Evolutionary conservation across 2,888 invertebrate species (phyloP).

Genomic region (Caenorhabditis afra): DNA sequence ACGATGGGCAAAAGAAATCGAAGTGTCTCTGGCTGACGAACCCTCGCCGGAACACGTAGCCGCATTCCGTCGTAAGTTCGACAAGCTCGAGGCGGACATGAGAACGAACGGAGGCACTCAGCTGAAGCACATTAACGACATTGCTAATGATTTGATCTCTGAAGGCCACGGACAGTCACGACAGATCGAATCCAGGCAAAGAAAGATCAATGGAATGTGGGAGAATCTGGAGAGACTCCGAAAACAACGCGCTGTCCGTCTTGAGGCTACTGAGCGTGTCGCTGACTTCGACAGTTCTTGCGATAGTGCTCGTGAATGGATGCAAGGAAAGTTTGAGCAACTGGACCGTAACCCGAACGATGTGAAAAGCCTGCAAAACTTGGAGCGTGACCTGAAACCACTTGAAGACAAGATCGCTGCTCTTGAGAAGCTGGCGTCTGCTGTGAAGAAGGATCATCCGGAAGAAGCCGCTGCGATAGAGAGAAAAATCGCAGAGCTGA

Average conservation of each 20-base stretch:
- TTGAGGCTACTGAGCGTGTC: conserved; percentile 93
- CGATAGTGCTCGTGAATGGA: conserved; percentile 97
- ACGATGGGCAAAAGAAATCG: conserved; percentile 95
- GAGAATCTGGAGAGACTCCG: conserved; percentile 68
- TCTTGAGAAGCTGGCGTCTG: conserved; percentile 90
- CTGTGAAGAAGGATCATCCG: conserved; percentile 89
- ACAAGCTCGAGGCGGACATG: conserved; percentile 90
- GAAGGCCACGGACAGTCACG: conserved; percentile 86
- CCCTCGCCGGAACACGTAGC: conserved; percentile 92
- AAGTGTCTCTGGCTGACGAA: conserved; percentile 89
- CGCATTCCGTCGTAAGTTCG: conserved; percentile 88
- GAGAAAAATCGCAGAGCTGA: conserved; percentile 89
- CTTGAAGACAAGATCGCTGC: conserved; percentile 91
- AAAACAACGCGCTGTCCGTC: conserved; percentile 86
- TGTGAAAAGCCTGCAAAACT: conserved; percentile 82
- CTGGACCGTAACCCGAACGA: conserved; percentile 84
- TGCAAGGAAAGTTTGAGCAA: conserved; percentile 94
- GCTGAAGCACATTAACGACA: conserved; percentile 90
- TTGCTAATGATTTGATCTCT: conserved; percentile 89
- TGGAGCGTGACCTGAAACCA: conserved; percentile 94
- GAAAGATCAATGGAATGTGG: conserved; percentile 88
- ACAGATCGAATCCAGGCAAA: conserved; percentile 63
- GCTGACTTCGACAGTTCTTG: conserved; percentile 96
- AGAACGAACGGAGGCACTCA: conserved; percentile 89
- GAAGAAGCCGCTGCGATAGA: conserved; percentile 91